Percentiles rank a stretch among this genome's conserved stretches.
These are phyloP conservation scores for Pantherophis guttatus DNA, from an alignment of 2,113 vertebrate species.

Conservation along the genomic window DNA sequence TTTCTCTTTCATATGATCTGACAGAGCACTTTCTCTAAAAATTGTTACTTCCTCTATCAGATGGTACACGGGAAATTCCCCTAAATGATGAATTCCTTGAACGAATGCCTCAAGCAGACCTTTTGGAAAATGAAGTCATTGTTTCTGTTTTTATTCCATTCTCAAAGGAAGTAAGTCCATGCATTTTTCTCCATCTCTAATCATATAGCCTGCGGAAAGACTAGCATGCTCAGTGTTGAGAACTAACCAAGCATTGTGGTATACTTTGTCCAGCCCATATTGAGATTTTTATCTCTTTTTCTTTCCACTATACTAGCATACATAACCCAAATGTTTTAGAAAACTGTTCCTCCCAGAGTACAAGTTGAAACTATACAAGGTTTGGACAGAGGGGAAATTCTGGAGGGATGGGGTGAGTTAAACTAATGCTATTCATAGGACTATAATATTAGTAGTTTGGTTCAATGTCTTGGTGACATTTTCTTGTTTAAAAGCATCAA, in stretches of 20 bases:
- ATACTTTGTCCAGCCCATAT: background rate
- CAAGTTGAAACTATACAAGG: background rate
- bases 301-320: background rate
- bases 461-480: background rate
- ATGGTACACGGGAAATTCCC: slow-evolving; percentile 62
- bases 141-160: slow-evolving; percentile 75
- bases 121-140: slow-evolving; percentile 72
- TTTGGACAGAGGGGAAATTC: background rate
- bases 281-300: background rate
- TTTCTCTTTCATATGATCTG: background rate
- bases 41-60: slow-evolving; percentile 48
- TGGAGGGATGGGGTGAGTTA: background rate
- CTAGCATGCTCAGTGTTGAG: background rate
- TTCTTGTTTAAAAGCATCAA: background rate
- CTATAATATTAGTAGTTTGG: background rate
- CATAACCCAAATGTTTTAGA: background rate
- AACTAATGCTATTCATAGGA: background rate
- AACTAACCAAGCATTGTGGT: background rate
- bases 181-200: background rate
- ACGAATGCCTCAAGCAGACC: slow-evolving; percentile 66
- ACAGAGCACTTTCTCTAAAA: slow-evolving; percentile 1
- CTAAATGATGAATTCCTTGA: slow-evolving; percentile 75
- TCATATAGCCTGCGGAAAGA: background rate
- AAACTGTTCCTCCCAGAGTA: background rate
- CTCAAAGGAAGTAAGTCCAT: slow-evolving; percentile 66